phyloP scores from a whole-genome alignment of 2,888 invertebrate species.

The Meandrusa payeni region DNA sequence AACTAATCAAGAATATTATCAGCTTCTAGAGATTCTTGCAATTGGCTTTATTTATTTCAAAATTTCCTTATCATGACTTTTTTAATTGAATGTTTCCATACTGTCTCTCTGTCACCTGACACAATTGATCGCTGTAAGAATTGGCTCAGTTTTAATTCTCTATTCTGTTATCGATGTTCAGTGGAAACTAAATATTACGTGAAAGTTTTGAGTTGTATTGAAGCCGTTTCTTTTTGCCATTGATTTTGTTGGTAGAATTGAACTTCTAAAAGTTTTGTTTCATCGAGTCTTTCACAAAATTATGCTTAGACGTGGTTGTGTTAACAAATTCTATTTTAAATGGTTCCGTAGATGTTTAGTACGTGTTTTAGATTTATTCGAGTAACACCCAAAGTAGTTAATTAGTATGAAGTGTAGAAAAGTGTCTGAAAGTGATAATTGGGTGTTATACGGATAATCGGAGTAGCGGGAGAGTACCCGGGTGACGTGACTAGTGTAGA shows the following conservation, averaged over 20 bases:
- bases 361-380: slow-evolving; percentile 51
- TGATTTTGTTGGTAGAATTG: too few species aligned
- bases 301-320: slow-evolving; percentile 75
- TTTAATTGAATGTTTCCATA: slow-evolving; percentile 30
- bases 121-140: too few species aligned
- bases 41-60: slow-evolving; percentile 71
- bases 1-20: slow-evolving; percentile 51
- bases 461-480: slow-evolving; percentile 56
- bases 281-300: slow-evolving; percentile 38
- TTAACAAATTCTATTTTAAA: slow-evolving; percentile 60
- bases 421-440: slow-evolving; percentile 8
- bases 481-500: slow-evolving; percentile 71
- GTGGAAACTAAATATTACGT: too few species aligned
- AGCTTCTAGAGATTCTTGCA: slow-evolving; percentile 66
- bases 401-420: background rate
- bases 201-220: too few species aligned
- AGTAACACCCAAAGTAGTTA: slow-evolving; percentile 43
- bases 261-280: slow-evolving; percentile 35
- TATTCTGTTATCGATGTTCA: too few species aligned
- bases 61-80: slow-evolving; percentile 48
- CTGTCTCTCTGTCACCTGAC: slow-evolving; percentile 41
- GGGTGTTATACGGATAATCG: slow-evolving; percentile 48
- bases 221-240: too few species aligned
- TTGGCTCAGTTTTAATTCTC: too few species aligned
- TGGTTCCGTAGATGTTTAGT: slow-evolving; percentile 70